A percentile compares a stretch with the other conserved stretches of the same genome.
These are phyloP conservation scores for Hystrix cristata DNA, from an alignment of 2,113 vertebrate species.

Conservation along the genomic window DNA sequence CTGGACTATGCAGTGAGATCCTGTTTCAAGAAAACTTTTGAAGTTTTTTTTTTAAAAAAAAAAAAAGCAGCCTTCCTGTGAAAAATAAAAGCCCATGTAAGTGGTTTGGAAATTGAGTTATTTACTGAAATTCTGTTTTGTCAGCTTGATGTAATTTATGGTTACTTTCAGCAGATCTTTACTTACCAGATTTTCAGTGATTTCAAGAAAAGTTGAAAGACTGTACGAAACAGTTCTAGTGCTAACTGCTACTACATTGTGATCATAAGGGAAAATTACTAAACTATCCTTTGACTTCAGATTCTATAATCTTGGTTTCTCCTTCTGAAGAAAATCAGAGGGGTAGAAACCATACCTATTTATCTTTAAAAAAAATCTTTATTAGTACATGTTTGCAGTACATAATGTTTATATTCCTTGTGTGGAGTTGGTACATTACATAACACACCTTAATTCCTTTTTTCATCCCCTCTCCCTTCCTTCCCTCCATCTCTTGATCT, in stretches of 20 bases:
- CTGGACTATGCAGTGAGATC: neutral
- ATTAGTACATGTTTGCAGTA: neutral
- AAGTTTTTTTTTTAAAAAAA: neutral
- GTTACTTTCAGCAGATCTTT: neutral
- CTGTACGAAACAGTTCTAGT: neutral
- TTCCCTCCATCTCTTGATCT: neutral
- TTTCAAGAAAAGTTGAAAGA: constrained; percentile 12
- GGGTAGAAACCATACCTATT: neutral
- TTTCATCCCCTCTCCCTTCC: neutral
- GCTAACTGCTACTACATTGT: neutral
- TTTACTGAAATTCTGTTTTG: neutral
- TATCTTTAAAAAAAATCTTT: neutral
- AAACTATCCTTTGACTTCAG: neutral
- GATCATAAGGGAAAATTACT: neutral
- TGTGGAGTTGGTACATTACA: neutral
- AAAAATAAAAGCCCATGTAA: neutral
- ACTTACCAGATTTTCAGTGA: neutral
- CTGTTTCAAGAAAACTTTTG: neutral
- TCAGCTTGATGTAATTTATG: neutral
- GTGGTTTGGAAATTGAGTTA: neutral
- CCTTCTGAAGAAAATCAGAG: neutral
- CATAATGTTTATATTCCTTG: neutral
- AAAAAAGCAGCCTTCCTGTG: neutral
- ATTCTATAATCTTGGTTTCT: neutral
- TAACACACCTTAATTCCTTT: neutral